Conservation (phyloP, 2,888 invertebrate species). For the Drosophila setosimentum region DNA sequence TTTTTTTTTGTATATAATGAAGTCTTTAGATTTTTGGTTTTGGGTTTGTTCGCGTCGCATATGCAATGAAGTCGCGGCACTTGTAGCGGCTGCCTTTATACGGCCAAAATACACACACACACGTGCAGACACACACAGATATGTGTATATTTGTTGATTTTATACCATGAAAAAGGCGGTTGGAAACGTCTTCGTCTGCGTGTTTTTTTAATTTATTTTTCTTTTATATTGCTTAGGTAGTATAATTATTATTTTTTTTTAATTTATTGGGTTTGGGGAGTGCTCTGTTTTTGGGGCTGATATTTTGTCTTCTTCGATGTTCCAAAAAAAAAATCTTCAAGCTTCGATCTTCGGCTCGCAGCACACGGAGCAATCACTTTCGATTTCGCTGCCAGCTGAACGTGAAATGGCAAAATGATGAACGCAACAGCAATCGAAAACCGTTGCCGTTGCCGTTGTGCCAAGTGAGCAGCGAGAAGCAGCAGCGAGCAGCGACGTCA, state of each 20-base stretch:
- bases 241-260: conserved; percentile 6
- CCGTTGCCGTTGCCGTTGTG: conserved; percentile 62
- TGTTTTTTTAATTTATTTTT: not conserved
- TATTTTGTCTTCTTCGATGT: conserved; percentile 26
- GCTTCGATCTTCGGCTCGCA: conserved; percentile 66
- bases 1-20: conserved; percentile 8
- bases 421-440: conserved; percentile 81
- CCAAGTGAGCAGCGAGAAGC: conserved; percentile 24
- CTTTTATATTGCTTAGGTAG: not conserved
- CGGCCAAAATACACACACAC: conserved; percentile 31
- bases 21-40: conserved; percentile 31
- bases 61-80: conserved; percentile 62
- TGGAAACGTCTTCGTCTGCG: conserved; percentile 19
- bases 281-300: conserved; percentile 16
- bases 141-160: conserved; percentile 3
- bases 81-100: conserved; percentile 62
- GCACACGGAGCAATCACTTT: conserved; percentile 83
- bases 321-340: conserved; percentile 27
- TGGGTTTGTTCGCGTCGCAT: conserved; percentile 42
- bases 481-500: conserved; percentile 26
- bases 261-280: conserved; percentile 9
- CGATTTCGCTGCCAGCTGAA: conserved; percentile 85
- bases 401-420: conserved; percentile 84
- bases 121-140: conserved; percentile 4
- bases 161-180: conserved; percentile 40